Evolutionary conservation across 2,113 vertebrate species (phyloP).

Genomic region (Orycteropus afer): DNA sequence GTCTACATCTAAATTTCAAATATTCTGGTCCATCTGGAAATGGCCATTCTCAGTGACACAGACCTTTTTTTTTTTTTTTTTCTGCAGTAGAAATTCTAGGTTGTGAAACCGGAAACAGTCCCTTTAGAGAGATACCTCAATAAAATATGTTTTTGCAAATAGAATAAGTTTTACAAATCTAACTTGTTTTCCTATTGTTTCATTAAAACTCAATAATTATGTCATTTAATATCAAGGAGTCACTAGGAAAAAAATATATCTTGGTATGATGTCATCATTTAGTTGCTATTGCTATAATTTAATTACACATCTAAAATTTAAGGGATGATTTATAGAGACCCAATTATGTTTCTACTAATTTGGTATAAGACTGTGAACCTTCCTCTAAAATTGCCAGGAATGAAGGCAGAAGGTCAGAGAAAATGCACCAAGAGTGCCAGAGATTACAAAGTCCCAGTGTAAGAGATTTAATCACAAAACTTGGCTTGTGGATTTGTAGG

Average conservation of each 20-base stretch:
- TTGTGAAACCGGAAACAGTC: neutral
- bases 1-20: neutral
- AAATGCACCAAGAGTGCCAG: neutral
- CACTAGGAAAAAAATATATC: neutral
- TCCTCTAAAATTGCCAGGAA: neutral
- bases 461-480: neutral
- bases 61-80: neutral
- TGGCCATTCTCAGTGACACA: neutral
- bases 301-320: slow-evolving; percentile 43
- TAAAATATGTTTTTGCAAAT: neutral
- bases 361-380: neutral
- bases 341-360: neutral
- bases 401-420: neutral
- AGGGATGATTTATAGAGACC: neutral
- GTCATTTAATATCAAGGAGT: neutral
- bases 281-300: neutral
- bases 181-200: neutral
- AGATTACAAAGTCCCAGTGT: neutral
- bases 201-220: slow-evolving; percentile 28
- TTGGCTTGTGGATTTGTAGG: accelerated
- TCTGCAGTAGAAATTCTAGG: neutral
- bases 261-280: neutral
- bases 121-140: neutral
- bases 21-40: neutral
- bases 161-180: neutral